Base-by-base conservation (phyloP, 2,797 vertebrate genomes). In the Mormyrops attenuatus region DNA sequence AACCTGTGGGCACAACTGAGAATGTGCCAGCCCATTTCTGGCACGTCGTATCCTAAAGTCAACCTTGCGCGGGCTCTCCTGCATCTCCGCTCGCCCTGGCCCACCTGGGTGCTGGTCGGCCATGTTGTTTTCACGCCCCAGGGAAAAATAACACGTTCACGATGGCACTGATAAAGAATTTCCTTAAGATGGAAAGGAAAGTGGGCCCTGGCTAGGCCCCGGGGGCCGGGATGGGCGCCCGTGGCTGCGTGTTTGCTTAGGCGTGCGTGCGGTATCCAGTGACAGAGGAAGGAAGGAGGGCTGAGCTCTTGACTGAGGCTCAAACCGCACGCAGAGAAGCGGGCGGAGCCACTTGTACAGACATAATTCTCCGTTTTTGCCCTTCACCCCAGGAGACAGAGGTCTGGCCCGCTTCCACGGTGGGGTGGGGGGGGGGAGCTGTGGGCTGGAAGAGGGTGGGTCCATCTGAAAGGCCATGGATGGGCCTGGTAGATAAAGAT, bases 361-460 rank as follows among this genome's bases (percentile, higher is more conserved):
- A 96, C 95, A 94, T 92, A 95, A 95, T 94, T 96, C 95, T 95
- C 94, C 94, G 94, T 91, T 95, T 94, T 94, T 96, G 95, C 96
- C 95, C 95, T 96, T 95, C 95, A 95, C 95, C 95, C 96, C 95
- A 96, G 96, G 96, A 97, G 95, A 95, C 96, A 95, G 95, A 93
- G 95, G 94, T 94, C 95, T 96, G 96, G 96, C 95, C 93, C 90
- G 52, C 89, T 89, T 94, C 96, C 95, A 96, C 92, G 94, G 93
- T 92, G 93, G 94, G 95, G 95, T 93, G 95, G 93, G 95, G 55
- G 88, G 89, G 9, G 69, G 82, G 57, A 52, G 50, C 80, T 77
- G 80, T 34, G 88, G 90, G 52, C 82, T 69, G 13, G 69, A 80
- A 17, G 52, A 50, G 47, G 66, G 50, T 26, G 63, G 84, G 17